phyloP scores from a whole-genome alignment of 1,140 invertebrate species.

The Drosophila ironensis region DNA sequence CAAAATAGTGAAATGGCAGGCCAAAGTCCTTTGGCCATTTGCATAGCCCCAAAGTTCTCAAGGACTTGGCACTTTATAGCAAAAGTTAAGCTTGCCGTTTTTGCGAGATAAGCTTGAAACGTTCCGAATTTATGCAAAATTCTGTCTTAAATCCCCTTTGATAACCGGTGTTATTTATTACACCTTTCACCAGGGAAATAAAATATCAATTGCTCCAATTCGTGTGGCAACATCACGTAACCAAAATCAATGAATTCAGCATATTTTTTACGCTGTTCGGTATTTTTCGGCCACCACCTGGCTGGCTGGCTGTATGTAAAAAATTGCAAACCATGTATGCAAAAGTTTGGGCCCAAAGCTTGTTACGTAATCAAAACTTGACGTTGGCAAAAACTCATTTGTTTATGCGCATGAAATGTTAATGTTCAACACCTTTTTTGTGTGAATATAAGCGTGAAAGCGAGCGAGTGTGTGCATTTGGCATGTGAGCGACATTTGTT shows the following conservation, averaged over 20 bases:
- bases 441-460: slow-evolving; percentile 14
- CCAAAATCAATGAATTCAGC: neutral
- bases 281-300: too few relatives aligned
- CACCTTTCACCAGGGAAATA: too few relatives aligned
- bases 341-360: slow-evolving; percentile 19
- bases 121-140: too few relatives aligned
- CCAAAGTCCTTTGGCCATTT: slow-evolving; percentile 12
- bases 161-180: too few relatives aligned
- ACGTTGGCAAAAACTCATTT: slow-evolving; percentile 66
- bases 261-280: neutral
- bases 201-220: neutral
- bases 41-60: slow-evolving; percentile 11
- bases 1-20: neutral
- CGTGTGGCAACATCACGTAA: neutral
- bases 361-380: slow-evolving; percentile 68
- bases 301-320: neutral
- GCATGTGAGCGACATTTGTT: slow-evolving; percentile 77
- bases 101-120: too few relatives aligned
- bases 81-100: too few relatives aligned
- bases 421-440: slow-evolving; percentile 65
- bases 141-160: too few relatives aligned
- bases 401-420: slow-evolving; percentile 74
- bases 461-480: slow-evolving; percentile 33
- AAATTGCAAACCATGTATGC: slow-evolving; percentile 1
- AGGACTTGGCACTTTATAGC: neutral